Conservation (phyloP, 2,888 invertebrate species). For the Nudaria mundana region DNA sequence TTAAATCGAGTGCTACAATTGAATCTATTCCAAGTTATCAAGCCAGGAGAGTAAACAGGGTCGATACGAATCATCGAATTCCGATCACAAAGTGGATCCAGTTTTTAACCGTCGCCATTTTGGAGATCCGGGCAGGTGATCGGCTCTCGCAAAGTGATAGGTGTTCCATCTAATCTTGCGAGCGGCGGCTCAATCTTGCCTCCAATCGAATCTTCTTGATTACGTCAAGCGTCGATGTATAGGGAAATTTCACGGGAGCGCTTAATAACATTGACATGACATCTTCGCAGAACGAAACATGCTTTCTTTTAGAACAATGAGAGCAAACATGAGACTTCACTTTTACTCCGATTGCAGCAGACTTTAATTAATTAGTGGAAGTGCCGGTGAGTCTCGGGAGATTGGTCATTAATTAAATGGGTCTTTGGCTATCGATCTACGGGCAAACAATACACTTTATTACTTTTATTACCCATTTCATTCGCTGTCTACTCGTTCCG, state of each 20-base stretch:
- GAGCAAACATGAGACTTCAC: conserved; percentile 53
- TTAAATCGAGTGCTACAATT: conserved; percentile 27
- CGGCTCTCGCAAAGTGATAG: conserved; percentile 43
- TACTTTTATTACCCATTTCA: conserved; percentile 70
- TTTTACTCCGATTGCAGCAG: conserved; percentile 59
- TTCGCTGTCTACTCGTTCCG: conserved; percentile 48
- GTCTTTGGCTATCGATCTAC: conserved; percentile 72
- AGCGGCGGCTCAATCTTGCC: conserved; percentile 49
- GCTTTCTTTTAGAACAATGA: conserved; percentile 45
- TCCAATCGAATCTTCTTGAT: conserved; percentile 56
- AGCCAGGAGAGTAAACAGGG: conserved; percentile 43
- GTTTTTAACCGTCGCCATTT: conserved; percentile 40
- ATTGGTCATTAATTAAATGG: conserved; percentile 77
- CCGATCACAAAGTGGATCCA: conserved; percentile 43
- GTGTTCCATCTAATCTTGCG: conserved; percentile 49
- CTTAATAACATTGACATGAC: conserved; percentile 31
- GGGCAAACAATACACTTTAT: conserved; percentile 72
- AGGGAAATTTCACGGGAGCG: conserved; percentile 31
- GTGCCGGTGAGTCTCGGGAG: conserved; percentile 76
- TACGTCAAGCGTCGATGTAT: conserved; percentile 46
- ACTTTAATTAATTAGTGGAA: conserved; percentile 76
- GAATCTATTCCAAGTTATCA: conserved; percentile 29
- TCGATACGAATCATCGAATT: conserved; percentile 39
- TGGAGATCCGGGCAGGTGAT: conserved; percentile 44
- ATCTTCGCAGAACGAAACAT: conserved; percentile 22